Conservation (phyloP, 2,113 vertebrate species). For the Peromyscus leucopus region DNA sequence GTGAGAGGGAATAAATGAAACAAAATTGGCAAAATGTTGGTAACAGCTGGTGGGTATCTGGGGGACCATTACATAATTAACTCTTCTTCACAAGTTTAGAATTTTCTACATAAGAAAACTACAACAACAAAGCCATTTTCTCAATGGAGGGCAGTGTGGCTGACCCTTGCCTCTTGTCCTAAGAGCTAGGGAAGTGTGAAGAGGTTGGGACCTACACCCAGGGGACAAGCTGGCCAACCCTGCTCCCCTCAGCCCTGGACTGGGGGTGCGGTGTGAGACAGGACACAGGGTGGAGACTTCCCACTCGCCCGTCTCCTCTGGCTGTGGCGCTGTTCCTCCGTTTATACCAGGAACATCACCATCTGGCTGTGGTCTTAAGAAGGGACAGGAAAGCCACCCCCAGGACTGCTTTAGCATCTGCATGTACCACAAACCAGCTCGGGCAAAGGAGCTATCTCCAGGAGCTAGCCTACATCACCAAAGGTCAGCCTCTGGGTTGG, state of each 20-base stretch:
- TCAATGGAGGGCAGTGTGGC: neutral
- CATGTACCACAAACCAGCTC: neutral
- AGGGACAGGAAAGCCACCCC: neutral
- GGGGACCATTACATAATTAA: neutral
- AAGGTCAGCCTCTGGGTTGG: neutral
- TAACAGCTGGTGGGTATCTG: neutral
- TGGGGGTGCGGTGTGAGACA: too few species aligned
- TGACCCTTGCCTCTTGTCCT: neutral
- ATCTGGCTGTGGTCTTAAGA: neutral
- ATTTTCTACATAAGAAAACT: conserved; percentile 29
- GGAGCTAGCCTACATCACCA: neutral
- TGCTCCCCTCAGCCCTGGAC: neutral
- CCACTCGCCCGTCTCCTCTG: neutral
- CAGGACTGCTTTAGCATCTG: neutral
- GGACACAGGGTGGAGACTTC: neutral
- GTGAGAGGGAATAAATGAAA: conserved; percentile 32
- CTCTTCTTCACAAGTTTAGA: neutral
- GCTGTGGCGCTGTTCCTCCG: neutral
- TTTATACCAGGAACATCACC: neutral
- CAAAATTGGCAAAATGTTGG: conserved; percentile 16
- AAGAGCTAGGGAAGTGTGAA: neutral
- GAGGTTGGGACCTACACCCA: neutral
- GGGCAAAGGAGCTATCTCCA: neutral
- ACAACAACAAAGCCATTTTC: neutral
- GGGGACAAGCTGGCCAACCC: neutral